Evolutionary conservation across 2,888 invertebrate species (phyloP), one percentile per base, ranked within the genome.

Genomic region (Hemistola chrysoprasaria): DNA sequence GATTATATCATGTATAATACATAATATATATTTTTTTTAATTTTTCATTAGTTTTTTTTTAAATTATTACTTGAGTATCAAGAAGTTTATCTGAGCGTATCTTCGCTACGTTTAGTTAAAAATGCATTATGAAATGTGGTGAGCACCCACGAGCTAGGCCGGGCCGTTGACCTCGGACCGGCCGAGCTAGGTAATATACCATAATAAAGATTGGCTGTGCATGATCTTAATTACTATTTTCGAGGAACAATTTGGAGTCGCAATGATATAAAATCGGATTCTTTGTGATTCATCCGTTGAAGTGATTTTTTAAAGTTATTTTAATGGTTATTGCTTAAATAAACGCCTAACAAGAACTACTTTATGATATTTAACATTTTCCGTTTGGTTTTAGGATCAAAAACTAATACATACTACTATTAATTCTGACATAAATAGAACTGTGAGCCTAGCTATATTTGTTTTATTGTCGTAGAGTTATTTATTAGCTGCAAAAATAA

Each of bases 191-290:
- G 57, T 59, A 63, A 66, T 64, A 62, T 52, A 42, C 39, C 46
- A 45, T 53, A 55, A 69, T 73, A 75, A 75, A 69, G 53, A 70
- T 69, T 67, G 56, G 62, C 62, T 71, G 62, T 60, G 66, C 66
- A 65, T 67, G 68, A 68, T 73, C 64, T 74, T 82, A 78, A 80
- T 78, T 77, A 75, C 71, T 68, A 66, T 62, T 72, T 75, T 72
- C 67, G 50, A 55, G 48, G 56, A 68, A 59, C 54, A 53, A 53
- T 61, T 60, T 60, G 32, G 39, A 28, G 60, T 56, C 52, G 47
- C 53, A 44, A 58, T 45, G 21, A 48, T 38, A 40, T 41, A 47
- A 60, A 61, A 51, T 56, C 47, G 39, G 58, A 36, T 8, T 36
- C 52, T 54, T 50, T 45, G 39, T 65, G 52, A 65, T 59, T 62